These are phyloP conservation scores for Eolophus roseicapilla DNA, from an alignment of 2,113 vertebrate genomes.

Conservation along the genomic window DNA sequence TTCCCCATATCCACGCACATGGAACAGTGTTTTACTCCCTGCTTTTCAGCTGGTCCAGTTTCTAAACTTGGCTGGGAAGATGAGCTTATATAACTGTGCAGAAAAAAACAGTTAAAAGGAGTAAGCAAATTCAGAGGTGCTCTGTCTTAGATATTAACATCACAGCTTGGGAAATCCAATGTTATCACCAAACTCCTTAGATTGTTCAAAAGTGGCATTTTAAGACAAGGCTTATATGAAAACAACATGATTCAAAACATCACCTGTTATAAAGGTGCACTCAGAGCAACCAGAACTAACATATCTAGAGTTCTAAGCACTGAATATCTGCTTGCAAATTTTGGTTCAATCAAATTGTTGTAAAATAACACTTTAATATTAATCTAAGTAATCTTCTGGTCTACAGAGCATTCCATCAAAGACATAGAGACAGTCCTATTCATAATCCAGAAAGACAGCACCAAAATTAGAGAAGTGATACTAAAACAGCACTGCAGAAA, in stretches of 20 bases:
- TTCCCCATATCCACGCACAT: neutral
- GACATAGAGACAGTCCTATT: neutral
- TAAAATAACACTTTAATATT: neutral
- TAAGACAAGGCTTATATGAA: neutral
- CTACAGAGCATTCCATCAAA: neutral
- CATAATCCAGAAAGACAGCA: neutral
- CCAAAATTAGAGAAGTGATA: neutral
- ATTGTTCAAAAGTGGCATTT: neutral
- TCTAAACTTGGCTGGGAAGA: neutral
- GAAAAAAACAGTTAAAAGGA: neutral
- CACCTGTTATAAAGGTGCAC: neutral
- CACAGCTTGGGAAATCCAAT: neutral
- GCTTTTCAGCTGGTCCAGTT: neutral
- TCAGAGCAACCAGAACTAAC: neutral
- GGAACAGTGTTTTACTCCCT: neutral
- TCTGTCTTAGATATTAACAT: neutral
- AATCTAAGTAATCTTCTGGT: neutral
- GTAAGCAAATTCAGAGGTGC: neutral
- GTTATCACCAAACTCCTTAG: neutral
- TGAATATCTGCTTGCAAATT: neutral
- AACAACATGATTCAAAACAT: neutral
- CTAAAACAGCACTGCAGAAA: neutral
- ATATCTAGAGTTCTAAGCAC: neutral
- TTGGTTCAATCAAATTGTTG: neutral
- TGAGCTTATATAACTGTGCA: neutral